phyloP scores from a whole-genome alignment of 2,113 vertebrate genomes.

The Thryonomys swinderianus region DNA sequence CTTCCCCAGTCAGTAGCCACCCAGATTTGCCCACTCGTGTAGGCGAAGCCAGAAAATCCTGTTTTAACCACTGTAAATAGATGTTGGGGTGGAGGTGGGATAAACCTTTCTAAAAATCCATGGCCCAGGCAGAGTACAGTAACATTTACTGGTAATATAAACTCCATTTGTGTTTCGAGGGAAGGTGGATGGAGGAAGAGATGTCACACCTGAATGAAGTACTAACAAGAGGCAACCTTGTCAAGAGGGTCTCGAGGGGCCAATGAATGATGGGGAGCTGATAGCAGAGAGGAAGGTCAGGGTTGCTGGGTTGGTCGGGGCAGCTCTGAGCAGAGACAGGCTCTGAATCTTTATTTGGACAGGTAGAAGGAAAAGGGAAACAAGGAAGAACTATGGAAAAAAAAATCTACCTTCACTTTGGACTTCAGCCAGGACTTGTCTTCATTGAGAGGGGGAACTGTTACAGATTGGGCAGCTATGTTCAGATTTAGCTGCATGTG shows the following conservation, averaged over 20 bases:
- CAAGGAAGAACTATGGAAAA: not conserved
- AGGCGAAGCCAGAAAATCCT: not conserved
- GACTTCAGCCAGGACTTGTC: slow-evolving; percentile 3
- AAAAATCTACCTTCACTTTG: not conserved
- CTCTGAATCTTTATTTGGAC: not conserved
- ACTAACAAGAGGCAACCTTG: not conserved
- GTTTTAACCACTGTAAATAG: not conserved
- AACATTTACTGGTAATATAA: not conserved
- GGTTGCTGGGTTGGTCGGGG: not conserved
- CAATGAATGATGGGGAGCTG: not conserved
- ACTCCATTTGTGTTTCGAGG: not conserved
- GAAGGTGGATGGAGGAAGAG: not conserved
- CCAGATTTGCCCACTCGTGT: not conserved
- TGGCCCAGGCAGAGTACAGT: not conserved
- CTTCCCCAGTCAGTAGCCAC: not conserved
- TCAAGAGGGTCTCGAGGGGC: not conserved
- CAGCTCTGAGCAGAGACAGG: not conserved
- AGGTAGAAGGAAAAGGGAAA: not conserved
- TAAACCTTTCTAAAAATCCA: not conserved
- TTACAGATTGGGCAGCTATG: not conserved
- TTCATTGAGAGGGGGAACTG: not conserved
- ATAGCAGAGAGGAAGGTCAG: not conserved
- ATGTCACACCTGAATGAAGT: slow-evolving; percentile 23
- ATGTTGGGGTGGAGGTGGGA: not conserved
- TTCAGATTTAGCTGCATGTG: not conserved